Evolutionary conservation across 1,140 invertebrate species (phyloP).

Genomic region (Drosophila erecta): DNA sequence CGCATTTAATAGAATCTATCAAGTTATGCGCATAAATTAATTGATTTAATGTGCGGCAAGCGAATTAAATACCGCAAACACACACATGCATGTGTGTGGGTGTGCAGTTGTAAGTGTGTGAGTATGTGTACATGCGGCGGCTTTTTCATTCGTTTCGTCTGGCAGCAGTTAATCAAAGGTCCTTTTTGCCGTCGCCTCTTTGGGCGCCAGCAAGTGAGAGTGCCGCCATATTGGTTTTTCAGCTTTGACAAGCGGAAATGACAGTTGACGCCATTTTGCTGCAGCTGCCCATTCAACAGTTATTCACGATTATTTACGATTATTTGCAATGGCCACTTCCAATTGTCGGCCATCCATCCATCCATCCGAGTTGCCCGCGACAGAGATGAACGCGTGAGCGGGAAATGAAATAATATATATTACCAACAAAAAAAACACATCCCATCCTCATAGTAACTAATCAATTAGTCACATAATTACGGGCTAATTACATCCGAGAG

Average conservation of each 20-base stretch:
- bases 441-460: background rate
- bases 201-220: background rate
- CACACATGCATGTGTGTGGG: background rate
- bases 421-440: too few relatives aligned
- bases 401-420: background rate
- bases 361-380: background rate
- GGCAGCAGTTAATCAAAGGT: constrained; percentile 49
- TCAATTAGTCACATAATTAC: constrained; percentile 1
- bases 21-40: constrained; percentile 72
- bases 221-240: constrained; percentile 47
- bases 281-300: constrained; percentile 26
- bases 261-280: constrained; percentile 57
- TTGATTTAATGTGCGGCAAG: constrained; percentile 55
- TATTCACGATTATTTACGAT: constrained; percentile 40
- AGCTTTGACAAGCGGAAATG: constrained; percentile 51
- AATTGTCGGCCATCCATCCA: constrained; percentile 2
- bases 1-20: constrained; percentile 49
- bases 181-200: constrained; percentile 5
- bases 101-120: background rate
- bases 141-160: constrained; percentile 19
- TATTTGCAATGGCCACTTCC: constrained; percentile 8
- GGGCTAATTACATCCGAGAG: background rate
- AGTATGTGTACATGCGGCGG: background rate
- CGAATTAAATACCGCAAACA: constrained; percentile 53
- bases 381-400: background rate